These are phyloP conservation scores for Hassar affinis DNA, from an alignment of 2,113 vertebrate genomes.

Conservation along the genomic window DNA sequence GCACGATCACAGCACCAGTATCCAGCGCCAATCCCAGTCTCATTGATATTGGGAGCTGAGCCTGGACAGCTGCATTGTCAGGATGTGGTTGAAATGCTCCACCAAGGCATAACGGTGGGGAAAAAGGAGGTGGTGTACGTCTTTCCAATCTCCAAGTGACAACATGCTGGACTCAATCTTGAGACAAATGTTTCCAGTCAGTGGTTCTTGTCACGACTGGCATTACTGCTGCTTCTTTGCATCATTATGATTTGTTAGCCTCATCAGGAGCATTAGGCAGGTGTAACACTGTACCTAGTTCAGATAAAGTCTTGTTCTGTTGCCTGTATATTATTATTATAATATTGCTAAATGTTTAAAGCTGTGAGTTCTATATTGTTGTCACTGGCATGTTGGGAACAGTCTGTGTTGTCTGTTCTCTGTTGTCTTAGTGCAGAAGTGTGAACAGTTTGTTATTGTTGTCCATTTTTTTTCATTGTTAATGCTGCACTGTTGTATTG, in stretches of 20 bases:
- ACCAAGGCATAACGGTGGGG: not conserved
- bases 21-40: not conserved
- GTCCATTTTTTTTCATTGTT: not conserved
- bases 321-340: not conserved
- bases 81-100: not conserved
- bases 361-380: not conserved
- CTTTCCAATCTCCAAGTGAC: not conserved
- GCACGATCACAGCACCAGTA: not conserved
- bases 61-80: not conserved
- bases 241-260: not conserved
- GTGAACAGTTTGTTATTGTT: constrained; percentile 16
- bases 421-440: not conserved
- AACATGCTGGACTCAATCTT: not conserved
- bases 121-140: not conserved
- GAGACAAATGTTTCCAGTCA: not conserved
- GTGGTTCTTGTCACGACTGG: not conserved
- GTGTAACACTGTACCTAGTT: not conserved
- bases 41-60: not conserved
- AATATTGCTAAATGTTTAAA: not conserved
- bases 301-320: not conserved
- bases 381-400: not conserved
- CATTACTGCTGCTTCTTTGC: not conserved
- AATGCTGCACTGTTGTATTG: not conserved
- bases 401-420: not conserved
- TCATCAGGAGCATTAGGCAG: not conserved